A percentile compares a stretch with the other conserved stretches of the same genome.
phyloP scores from a whole-genome alignment of 2,113 vertebrate genomes.

The Carlito syrichta region DNA sequence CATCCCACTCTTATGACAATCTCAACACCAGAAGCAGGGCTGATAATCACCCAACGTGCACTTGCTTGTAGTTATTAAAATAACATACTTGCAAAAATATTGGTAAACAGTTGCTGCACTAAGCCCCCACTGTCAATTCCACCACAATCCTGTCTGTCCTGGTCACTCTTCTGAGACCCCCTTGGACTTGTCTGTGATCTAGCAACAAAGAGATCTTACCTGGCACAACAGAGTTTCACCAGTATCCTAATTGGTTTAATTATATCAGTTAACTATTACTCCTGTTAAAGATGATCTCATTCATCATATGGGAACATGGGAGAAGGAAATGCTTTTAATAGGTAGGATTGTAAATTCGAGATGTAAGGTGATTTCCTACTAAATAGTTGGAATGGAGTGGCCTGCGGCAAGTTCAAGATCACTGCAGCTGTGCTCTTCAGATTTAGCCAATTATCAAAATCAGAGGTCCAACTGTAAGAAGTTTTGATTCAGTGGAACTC shows the following conservation, averaged over 20 bases:
- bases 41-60: background rate
- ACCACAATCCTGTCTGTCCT: background rate
- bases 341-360: background rate
- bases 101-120: background rate
- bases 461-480: background rate
- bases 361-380: background rate
- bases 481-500: background rate
- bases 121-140: background rate
- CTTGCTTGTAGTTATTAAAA: slow-evolving; percentile 7
- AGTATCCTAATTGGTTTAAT: background rate
- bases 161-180: background rate
- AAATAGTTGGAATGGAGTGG: background rate
- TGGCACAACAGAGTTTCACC: background rate
- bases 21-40: background rate
- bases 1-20: background rate
- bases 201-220: background rate
- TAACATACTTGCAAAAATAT: background rate
- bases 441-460: background rate
- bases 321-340: background rate
- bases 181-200: background rate
- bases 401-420: background rate
- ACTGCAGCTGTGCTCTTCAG: background rate
- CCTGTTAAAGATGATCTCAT: background rate
- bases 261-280: background rate
- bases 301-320: background rate